Evolutionary conservation across 2,113 vertebrate species (phyloP).

Genomic region (Ictalurus furcatus): DNA sequence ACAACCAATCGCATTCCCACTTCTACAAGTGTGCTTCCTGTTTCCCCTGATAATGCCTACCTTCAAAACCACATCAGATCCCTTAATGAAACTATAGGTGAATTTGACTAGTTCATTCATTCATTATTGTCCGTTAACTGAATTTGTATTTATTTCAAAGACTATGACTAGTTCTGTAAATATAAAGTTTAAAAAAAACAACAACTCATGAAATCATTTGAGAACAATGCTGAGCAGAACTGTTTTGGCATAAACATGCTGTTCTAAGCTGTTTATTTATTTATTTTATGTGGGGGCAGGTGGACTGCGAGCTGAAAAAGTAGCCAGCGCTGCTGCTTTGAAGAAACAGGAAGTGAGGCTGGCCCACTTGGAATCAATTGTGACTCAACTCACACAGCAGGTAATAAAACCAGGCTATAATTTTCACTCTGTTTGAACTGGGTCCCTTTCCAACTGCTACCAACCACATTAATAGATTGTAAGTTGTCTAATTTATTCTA

Average conservation of each 20-base stretch:
- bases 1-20: constrained; percentile 16
- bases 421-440: not conserved
- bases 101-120: not conserved
- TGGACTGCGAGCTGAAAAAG: constrained; percentile 48
- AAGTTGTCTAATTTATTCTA: not conserved
- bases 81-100: constrained; percentile 61
- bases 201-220: not conserved
- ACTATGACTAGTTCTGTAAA: not conserved
- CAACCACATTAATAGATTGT: not conserved
- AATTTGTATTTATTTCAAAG: not conserved
- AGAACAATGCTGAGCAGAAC: not conserved
- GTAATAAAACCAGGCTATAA: constrained; percentile 60
- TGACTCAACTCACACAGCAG: constrained; percentile 66
- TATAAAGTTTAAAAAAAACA: not conserved
- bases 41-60: constrained; percentile 54
- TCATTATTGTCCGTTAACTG: not conserved
- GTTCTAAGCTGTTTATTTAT: not conserved
- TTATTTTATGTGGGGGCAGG: constrained; percentile 58
- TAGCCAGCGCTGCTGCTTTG: constrained; percentile 39
- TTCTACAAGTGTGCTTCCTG: constrained; percentile 32
- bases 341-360: constrained; percentile 63
- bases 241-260: not conserved
- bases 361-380: constrained; percentile 57
- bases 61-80: constrained; percentile 49
- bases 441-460: not conserved